Conservation (phyloP, 2,888 invertebrate species). For the Anthrax anthrax region DNA sequence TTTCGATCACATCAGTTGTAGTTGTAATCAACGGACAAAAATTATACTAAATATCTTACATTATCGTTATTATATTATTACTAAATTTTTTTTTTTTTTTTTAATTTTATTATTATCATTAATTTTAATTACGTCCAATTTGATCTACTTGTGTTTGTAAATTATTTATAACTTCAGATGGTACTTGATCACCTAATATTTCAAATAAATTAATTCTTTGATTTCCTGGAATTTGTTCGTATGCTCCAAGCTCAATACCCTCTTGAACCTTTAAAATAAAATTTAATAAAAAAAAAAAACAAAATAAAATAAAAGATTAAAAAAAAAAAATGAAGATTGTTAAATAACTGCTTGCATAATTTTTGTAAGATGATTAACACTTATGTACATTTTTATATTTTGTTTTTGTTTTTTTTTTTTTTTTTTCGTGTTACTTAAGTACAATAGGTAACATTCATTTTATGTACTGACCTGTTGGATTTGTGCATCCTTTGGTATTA, state of each 20-base stretch:
- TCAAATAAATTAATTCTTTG: constrained; percentile 72
- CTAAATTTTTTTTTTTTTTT: background rate
- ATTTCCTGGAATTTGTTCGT: constrained; percentile 73
- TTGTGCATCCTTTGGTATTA: constrained; percentile 74
- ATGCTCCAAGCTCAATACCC: constrained; percentile 72
- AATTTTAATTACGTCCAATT: constrained; percentile 50
- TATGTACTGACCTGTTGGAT: constrained; percentile 63
- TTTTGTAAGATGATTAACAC: too few relatives aligned
- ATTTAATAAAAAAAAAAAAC: background rate
- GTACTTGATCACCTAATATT: constrained; percentile 72
- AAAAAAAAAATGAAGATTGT: too few relatives aligned
- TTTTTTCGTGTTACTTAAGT: background rate
- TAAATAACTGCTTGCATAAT: too few relatives aligned
- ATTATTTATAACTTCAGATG: constrained; percentile 77
- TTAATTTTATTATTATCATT: background rate
- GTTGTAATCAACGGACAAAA: too few relatives aligned
- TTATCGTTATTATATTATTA: too few relatives aligned
- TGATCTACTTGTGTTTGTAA: constrained; percentile 73
- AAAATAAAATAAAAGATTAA: too few relatives aligned
- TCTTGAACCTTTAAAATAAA: constrained; percentile 49
- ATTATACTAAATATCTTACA: too few relatives aligned
- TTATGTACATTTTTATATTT: background rate
- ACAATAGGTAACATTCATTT: too few relatives aligned
- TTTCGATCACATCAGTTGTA: too few relatives aligned
- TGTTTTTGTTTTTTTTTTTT: background rate